Evolutionary conservation across 2,113 vertebrate species (phyloP).

Genomic region (Pogona vitticeps): DNA sequence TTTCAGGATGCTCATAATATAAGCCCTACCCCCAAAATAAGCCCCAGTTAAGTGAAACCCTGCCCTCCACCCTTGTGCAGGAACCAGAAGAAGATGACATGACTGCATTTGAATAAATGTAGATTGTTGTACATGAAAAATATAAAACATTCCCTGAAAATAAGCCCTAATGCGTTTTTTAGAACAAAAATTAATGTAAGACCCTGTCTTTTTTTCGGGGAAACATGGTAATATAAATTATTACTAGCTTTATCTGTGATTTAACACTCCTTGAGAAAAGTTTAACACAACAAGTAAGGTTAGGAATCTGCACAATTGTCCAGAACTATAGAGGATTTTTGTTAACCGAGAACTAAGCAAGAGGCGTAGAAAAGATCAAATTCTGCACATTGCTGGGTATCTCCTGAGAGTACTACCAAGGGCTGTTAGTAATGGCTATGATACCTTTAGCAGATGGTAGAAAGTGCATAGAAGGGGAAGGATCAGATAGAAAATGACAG

Average conservation of each 20-base stretch:
- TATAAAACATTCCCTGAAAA: no score
- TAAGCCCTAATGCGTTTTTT: no score
- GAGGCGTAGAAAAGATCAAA: not conserved
- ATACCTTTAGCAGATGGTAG: conserved; percentile 16
- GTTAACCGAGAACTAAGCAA: not conserved
- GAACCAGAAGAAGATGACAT: no score
- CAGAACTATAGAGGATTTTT: not conserved
- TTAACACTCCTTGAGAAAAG: not conserved
- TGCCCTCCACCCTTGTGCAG: no score
- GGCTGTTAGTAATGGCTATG: not conserved
- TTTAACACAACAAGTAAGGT: not conserved
- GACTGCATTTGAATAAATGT: no score
- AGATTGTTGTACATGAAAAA: no score
- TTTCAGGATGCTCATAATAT: no score
- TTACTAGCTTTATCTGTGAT: not conserved
- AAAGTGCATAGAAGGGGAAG: not conserved
- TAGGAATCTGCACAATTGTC: not conserved
- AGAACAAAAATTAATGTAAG: no score
- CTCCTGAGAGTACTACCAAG: not conserved
- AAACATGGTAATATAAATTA: no score
- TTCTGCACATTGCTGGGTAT: not conserved
- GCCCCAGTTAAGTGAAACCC: no score
- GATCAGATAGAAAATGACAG: not conserved
- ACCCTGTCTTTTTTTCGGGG: no score
- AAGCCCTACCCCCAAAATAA: no score